Conservation (phyloP, 2,797 vertebrate genomes). For the Halcyon chelicuti region DNA sequence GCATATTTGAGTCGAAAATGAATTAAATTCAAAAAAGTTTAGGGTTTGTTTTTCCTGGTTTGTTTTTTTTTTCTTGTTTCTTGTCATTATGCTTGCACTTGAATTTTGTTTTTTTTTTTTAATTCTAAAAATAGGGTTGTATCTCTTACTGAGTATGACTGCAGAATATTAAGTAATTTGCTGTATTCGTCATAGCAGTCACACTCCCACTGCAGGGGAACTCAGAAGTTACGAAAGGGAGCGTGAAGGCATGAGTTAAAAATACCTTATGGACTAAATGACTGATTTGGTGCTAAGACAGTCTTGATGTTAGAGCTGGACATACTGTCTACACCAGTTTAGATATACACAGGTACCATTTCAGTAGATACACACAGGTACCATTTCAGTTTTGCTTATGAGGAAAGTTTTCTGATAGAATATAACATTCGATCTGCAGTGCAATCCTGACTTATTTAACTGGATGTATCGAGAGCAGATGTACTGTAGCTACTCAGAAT, state of each 20-base stretch:
- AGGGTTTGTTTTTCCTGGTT: too few species aligned
- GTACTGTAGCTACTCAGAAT: not conserved
- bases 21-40: too few species aligned
- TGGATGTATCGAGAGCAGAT: not conserved
- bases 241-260: not conserved
- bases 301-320: not conserved
- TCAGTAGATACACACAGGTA: not conserved
- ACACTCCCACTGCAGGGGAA: not conserved
- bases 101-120: constrained; percentile 11
- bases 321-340: not conserved
- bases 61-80: not conserved
- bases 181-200: not conserved
- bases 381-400: not conserved
- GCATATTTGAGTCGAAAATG: too few species aligned
- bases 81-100: not conserved
- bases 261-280: not conserved
- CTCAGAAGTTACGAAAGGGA: not conserved
- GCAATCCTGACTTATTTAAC: not conserved
- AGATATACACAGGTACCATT: not conserved
- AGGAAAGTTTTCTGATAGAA: not conserved
- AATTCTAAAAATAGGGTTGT: constrained; percentile 15
- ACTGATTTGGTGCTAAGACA: not conserved
- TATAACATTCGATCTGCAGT: not conserved
- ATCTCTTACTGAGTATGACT: not conserved
- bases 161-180: not conserved